phyloP scores from a whole-genome alignment of 2,797 vertebrate species.

The Artibeus lituratus region DNA sequence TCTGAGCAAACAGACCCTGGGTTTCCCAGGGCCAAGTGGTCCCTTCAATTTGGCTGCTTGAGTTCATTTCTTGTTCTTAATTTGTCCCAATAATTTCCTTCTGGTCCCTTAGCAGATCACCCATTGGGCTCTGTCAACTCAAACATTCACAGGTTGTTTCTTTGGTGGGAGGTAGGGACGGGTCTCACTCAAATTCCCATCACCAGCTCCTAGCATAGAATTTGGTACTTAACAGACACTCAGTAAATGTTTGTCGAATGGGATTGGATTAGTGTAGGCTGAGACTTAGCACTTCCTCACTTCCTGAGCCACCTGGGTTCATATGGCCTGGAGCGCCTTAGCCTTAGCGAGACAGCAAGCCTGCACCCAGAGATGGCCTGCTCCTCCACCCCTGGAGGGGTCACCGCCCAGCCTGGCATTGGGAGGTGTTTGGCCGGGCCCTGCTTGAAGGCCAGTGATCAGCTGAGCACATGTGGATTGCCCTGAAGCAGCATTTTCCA shows the following conservation, averaged over 20 bases:
- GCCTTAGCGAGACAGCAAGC: neutral
- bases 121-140: neutral
- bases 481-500: slow-evolving; percentile 48
- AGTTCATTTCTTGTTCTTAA: neutral
- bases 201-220: neutral
- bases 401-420: neutral
- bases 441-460: neutral
- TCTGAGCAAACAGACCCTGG: neutral
- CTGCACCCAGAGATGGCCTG: neutral
- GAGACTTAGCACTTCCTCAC: neutral
- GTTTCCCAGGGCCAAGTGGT: neutral
- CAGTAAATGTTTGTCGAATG: neutral
- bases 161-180: neutral
- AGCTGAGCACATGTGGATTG: neutral
- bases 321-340: neutral
- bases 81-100: neutral
- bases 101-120: too few relatives aligned
- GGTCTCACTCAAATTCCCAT: neutral
- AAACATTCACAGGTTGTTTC: neutral
- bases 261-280: neutral
- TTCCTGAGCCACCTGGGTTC: slow-evolving; percentile 37
- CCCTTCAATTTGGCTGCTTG: neutral
- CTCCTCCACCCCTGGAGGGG: neutral
- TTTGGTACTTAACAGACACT: neutral
- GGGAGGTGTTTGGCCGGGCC: neutral